Evolutionary conservation across 2,113 vertebrate genomes (phyloP).

Genomic region (Anas platyrhynchos): DNA sequence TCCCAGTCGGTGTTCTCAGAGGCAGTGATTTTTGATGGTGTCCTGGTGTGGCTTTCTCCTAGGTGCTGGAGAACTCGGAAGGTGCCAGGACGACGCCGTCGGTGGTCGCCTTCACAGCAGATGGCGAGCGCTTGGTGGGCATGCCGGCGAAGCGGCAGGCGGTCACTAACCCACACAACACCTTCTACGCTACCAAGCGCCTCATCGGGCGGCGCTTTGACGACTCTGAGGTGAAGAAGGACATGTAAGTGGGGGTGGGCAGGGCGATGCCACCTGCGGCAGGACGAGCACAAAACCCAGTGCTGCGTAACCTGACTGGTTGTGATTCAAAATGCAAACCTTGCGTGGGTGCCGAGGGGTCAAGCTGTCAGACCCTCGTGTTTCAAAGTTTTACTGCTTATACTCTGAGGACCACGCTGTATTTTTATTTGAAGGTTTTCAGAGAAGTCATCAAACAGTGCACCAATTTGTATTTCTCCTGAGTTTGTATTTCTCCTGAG

Average conservation of each 20-base stretch:
- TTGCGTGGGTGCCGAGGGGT: too few relatives aligned
- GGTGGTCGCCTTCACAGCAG: constrained; percentile 91
- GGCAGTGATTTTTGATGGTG: rapidly evolving
- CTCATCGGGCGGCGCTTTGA: constrained; percentile 95
- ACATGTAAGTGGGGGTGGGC: constrained; percentile 83
- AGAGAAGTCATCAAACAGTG: background rate
- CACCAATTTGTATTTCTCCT: background rate
- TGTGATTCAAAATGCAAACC: rapidly evolving
- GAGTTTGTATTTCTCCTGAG: background rate
- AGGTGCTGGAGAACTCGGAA: constrained; percentile 97
- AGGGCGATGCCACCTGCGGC: background rate
- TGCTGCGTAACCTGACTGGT: rapidly evolving
- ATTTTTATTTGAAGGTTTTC: background rate
- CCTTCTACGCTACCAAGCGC: constrained; percentile 96
- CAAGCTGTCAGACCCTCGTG: rapidly evolving
- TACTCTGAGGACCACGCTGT: background rate
- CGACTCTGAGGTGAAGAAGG: constrained; percentile 95
- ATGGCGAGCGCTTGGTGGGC: constrained; percentile 92
- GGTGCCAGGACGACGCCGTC: constrained; percentile 96
- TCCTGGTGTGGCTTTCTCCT: background rate
- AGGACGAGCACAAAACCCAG: rapidly evolving
- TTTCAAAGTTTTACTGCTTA: rapidly evolving
- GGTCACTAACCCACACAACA: constrained; percentile 96
- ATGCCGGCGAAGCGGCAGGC: constrained; percentile 98
- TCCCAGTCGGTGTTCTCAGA: rapidly evolving